Evolutionary conservation across 2,888 invertebrate species (phyloP).

Genomic region (Trachelus troglodyta): DNA sequence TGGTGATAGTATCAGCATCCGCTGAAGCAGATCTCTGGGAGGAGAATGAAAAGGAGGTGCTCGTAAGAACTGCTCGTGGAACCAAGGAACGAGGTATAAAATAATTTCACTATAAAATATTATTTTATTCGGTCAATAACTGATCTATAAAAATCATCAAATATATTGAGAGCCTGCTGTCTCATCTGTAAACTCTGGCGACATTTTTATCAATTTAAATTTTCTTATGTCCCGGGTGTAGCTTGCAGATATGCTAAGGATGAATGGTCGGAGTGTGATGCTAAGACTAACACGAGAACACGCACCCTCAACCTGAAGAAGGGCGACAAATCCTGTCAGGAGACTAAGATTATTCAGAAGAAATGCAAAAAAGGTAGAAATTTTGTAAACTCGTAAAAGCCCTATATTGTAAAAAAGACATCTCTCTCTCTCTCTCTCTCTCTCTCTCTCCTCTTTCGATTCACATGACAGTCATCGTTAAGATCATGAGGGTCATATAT

Average conservation of each 20-base stretch:
- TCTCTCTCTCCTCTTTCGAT: neutral
- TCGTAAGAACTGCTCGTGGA: constrained; percentile 83
- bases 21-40: constrained; percentile 76
- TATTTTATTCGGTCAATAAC: neutral
- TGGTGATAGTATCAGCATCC: constrained; percentile 69
- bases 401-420: constrained; percentile 4
- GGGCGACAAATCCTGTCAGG: constrained; percentile 85
- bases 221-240: neutral
- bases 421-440: neutral
- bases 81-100: constrained; percentile 79
- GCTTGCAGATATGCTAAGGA: constrained; percentile 88
- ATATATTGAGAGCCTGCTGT: neutral
- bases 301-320: constrained; percentile 87
- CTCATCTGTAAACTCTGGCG: neutral
- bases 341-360: constrained; percentile 87
- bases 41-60: constrained; percentile 84
- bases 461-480: neutral
- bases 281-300: constrained; percentile 84
- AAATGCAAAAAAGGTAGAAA: constrained; percentile 90
- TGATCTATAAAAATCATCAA: neutral
- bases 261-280: constrained; percentile 89
- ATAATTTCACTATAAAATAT: constrained; percentile 20
- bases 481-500: neutral
- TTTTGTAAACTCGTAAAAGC: constrained; percentile 13
- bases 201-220: neutral